Conservation (phyloP, 2,888 invertebrate species). For the Heliconius cydno region DNA sequence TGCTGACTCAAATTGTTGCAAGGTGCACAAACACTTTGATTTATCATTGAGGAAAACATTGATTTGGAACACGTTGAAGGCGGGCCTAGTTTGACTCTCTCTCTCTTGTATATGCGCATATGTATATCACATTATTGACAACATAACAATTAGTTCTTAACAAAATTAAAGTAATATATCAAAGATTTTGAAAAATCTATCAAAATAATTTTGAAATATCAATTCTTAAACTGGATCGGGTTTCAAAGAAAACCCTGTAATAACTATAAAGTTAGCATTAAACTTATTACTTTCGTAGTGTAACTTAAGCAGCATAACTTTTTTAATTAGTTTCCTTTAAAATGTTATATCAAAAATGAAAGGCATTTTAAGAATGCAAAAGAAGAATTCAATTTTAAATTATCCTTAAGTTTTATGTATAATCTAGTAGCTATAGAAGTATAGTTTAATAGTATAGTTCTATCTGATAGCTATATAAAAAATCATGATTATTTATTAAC, state of each 20-base stretch:
- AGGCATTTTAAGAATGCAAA: background rate
- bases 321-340: conserved; percentile 11
- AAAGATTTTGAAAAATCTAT: background rate
- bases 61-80: conserved; percentile 31
- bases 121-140: background rate
- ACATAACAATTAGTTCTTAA: background rate
- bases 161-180: background rate
- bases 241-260: background rate
- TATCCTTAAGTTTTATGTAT: background rate
- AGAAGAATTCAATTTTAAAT: background rate
- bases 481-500: background rate
- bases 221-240: too few relatives aligned
- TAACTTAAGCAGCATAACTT: conserved; percentile 1
- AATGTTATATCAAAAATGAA: background rate
- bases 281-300: background rate
- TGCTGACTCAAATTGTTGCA: conserved; percentile 48
- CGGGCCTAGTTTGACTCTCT: conserved; percentile 1
- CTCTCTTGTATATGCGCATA: background rate
- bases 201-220: background rate
- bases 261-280: background rate
- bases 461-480: background rate
- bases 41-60: conserved; percentile 45
- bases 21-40: conserved; percentile 41
- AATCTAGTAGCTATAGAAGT: background rate
- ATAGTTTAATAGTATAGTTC: too few relatives aligned